Conservation (phyloP, 2,797 vertebrate species). For the Decapterus maruadsi region DNA sequence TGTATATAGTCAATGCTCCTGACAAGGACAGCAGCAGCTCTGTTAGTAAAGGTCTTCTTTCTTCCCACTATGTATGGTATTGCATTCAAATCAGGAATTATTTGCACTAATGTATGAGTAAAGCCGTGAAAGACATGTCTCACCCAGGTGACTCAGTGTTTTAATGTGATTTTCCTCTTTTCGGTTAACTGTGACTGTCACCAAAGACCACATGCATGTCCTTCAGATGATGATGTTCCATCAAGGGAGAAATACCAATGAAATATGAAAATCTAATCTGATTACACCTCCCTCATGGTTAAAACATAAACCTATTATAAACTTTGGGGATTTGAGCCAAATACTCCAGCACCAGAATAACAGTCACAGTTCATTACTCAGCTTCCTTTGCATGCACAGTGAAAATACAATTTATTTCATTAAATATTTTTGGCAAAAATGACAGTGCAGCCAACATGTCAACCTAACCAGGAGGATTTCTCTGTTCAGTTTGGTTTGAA, state of each 20-base stretch:
- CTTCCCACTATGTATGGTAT: no score
- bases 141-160: neutral
- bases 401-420: neutral
- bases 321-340: conserved; percentile 3
- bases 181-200: neutral
- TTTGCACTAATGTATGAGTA: neutral
- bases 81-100: conserved; percentile 16
- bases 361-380: neutral
- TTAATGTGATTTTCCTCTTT: neutral
- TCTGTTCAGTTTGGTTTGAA: neutral
- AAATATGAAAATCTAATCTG: conserved; percentile 7
- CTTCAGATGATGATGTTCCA: neutral
- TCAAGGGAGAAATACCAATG: neutral
- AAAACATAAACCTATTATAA: conserved; percentile 28
- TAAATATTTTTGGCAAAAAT: neutral
- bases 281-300: neutral
- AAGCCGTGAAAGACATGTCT: neutral
- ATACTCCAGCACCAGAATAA: conserved; percentile 3
- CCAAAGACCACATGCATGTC: neutral
- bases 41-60: no score
- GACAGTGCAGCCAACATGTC: neutral
- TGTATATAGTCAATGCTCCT: neutral
- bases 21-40: neutral
- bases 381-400: neutral
- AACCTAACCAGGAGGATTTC: neutral